Percentiles rank a stretch among this genome's conserved stretches.
These are phyloP conservation scores for Stenoptilia bipunctidactyla DNA, from an alignment of 2,888 invertebrate genomes.

Conservation along the genomic window DNA sequence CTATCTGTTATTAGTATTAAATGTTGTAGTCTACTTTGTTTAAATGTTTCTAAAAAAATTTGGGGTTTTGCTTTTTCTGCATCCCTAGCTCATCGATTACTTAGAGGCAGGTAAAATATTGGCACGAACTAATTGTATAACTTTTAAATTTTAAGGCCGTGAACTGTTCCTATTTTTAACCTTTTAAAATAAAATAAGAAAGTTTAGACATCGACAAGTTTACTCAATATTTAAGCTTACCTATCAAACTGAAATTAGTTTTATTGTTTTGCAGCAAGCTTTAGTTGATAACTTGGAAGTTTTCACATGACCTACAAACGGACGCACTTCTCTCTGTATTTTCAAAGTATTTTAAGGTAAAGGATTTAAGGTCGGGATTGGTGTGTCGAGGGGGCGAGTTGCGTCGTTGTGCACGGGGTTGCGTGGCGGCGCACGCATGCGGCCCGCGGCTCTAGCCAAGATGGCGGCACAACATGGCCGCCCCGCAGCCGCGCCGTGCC, in stretches of 20 bases:
- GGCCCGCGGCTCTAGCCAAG: constrained; percentile 62
- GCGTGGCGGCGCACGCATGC: constrained; percentile 67
- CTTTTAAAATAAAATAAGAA: too few species aligned
- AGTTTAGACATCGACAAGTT: too few species aligned
- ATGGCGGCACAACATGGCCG: constrained; percentile 72
- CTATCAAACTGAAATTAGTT: constrained; percentile 54
- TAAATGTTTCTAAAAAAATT: too few species aligned
- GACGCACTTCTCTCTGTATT: constrained; percentile 46
- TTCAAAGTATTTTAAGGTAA: too few species aligned
- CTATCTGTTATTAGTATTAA: too few species aligned
- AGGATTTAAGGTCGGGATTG: constrained; percentile 33
- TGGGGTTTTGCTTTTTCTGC: too few species aligned
- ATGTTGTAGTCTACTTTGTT: too few species aligned
- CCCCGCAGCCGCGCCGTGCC: constrained; percentile 67
- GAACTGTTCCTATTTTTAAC: too few species aligned
- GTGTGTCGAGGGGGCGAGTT: constrained; percentile 32
- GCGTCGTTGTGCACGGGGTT: constrained; percentile 46
- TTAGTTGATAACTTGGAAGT: constrained; percentile 45
- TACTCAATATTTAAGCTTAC: constrained; percentile 16
- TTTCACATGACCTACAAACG: constrained; percentile 60
- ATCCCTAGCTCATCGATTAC: too few species aligned
- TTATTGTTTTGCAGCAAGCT: constrained; percentile 55
- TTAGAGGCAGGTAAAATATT: too few species aligned
- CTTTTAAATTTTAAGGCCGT: too few species aligned
- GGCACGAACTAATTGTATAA: too few species aligned